A percentile compares a stretch with the other conserved stretches of the same genome.
Conservation (phyloP, 2,113 vertebrate species). For the Hystrix brachyura region DNA sequence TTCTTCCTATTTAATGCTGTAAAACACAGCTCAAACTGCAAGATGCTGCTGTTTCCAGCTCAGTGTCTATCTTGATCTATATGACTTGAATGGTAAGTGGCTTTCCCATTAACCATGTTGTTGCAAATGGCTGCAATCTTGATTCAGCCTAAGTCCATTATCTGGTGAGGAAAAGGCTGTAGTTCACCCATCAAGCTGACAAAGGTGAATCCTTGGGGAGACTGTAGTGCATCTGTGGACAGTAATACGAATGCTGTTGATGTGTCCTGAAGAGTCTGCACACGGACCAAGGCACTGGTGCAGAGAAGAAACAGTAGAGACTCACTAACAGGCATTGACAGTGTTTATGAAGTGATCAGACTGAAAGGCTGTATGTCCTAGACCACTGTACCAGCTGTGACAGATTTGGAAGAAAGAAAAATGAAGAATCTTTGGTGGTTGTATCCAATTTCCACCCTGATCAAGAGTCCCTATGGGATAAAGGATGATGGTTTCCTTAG, state of each 20-base stretch:
- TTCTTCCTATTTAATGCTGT: constrained; percentile 96
- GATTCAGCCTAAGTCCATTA: background rate
- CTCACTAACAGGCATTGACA: constrained; percentile 96
- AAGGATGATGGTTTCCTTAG: background rate
- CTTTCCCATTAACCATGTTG: background rate
- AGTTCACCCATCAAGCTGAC: background rate
- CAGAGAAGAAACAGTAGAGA: constrained; percentile 91
- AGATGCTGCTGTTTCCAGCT: background rate
- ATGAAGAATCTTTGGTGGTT: background rate
- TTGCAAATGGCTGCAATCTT: background rate
- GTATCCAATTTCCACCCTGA: background rate
- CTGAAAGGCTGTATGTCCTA: too few species aligned
- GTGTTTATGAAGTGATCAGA: constrained; percentile 63
- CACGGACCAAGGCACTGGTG: constrained; percentile 92
- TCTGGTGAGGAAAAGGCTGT: background rate
- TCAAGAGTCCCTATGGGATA: background rate
- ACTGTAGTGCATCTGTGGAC: constrained; percentile 96
- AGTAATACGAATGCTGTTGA: constrained; percentile 96
- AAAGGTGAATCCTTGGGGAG: background rate
- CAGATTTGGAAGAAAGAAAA: background rate
- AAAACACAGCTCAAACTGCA: background rate
- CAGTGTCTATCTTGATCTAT: background rate
- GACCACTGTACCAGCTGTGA: background rate
- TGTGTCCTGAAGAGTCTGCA: constrained; percentile 94
- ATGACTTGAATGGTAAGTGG: background rate